phyloP scores from a whole-genome alignment of 2,113 vertebrate species.

The Perca schrenkii region DNA sequence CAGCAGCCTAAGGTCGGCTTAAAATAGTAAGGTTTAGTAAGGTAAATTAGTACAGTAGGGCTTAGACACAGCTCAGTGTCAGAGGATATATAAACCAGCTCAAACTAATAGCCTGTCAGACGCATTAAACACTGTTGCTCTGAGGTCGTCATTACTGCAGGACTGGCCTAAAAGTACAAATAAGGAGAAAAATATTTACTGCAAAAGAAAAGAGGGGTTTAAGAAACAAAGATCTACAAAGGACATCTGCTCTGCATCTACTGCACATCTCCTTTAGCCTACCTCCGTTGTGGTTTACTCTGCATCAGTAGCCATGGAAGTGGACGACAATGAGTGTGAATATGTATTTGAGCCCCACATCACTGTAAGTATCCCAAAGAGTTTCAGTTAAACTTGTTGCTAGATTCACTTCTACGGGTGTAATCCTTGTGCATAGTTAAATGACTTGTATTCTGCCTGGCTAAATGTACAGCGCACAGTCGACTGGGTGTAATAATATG shows the following conservation, averaged over 20 bases:
- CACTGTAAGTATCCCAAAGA: conserved; percentile 71
- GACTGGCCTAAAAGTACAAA: conserved; percentile 1
- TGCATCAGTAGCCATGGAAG: conserved; percentile 86
- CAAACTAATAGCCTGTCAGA: conserved; percentile 46
- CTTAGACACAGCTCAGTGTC: conserved; percentile 73
- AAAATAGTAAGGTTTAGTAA: conserved; percentile 44
- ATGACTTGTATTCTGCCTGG: background rate
- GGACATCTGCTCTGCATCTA: background rate
- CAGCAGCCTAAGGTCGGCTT: conserved; percentile 73
- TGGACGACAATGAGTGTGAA: conserved; percentile 84
- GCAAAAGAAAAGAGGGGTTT: background rate
- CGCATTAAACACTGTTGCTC: conserved; percentile 1
- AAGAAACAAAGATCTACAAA: background rate
- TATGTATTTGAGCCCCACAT: conserved; percentile 84
- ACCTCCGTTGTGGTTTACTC: conserved; percentile 19
- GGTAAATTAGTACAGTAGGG: background rate
- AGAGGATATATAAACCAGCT: conserved; percentile 76
- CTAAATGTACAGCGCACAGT: background rate
- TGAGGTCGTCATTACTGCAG: background rate
- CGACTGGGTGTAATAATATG: background rate
- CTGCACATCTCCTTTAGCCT: background rate
- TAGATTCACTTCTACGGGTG: background rate
- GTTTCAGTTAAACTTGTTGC: background rate
- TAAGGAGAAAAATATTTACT: background rate
- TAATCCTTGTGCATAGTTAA: background rate